Percentiles rank a stretch among this genome's conserved stretches.
These are phyloP conservation scores for Vannuccia rotundouncinata DNA, from an alignment of 2,888 invertebrate genomes.

Conservation along the genomic window DNA sequence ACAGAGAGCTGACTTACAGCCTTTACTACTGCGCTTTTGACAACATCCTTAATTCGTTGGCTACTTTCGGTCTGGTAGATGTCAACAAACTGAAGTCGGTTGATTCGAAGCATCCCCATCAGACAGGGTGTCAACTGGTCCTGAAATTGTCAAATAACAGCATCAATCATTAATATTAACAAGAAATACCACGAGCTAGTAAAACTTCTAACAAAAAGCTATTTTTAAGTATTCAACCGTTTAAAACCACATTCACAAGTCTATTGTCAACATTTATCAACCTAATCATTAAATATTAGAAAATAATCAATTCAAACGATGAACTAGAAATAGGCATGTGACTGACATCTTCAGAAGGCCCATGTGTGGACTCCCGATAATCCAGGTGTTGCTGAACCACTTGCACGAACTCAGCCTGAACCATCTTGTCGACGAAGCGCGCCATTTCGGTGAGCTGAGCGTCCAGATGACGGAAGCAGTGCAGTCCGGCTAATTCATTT, in stretches of 20 bases:
- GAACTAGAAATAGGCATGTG: not conserved
- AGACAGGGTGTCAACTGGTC: conserved; percentile 80
- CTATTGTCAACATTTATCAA: too few species aligned
- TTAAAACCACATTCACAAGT: too few species aligned
- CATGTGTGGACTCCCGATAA: not conserved
- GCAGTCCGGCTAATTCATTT: conserved; percentile 80
- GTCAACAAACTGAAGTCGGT: conserved; percentile 64
- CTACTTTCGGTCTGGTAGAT: conserved; percentile 70
- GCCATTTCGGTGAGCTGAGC: conserved; percentile 92
- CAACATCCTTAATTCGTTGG: conserved; percentile 75
- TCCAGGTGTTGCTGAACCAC: conserved; percentile 50
- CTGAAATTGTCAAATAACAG: conserved; percentile 58
- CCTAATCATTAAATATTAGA: too few species aligned
- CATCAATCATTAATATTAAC: too few species aligned
- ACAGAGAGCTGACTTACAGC: conserved; percentile 7
- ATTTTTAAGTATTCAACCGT: too few species aligned
- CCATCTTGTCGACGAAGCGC: conserved; percentile 88
- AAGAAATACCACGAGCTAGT: too few species aligned
- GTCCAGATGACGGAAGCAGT: conserved; percentile 84
- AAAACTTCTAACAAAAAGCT: not conserved
- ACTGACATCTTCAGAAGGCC: not conserved
- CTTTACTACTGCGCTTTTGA: conserved; percentile 65
- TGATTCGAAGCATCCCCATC: conserved; percentile 71
- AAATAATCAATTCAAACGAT: not conserved
- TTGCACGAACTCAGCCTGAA: conserved; percentile 79